Evolutionary conservation across 2,113 vertebrate species (phyloP), one percentile per base, ranked within the genome.

Genomic region (Thalassarche chlororhynchos): DNA sequence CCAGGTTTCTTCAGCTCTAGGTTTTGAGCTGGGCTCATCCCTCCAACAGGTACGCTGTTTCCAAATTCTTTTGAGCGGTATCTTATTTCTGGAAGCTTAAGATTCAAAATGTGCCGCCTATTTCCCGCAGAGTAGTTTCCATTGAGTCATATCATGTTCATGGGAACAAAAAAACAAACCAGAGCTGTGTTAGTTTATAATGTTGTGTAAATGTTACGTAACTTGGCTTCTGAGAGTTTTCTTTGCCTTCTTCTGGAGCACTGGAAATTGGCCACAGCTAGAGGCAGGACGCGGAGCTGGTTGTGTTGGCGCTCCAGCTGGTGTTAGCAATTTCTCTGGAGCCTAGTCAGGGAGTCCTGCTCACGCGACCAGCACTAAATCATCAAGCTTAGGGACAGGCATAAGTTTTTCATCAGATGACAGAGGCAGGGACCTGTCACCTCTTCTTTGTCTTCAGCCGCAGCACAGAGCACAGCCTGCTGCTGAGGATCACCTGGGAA

Each of bases 61-160:
- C 78, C 62, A 85, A 74, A 55, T 77, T 78, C 75, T 80, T 80
- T 28, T 11, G 26, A 66, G 42, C 1, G 1, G 5, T 76, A n/a
- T 70, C 71, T 90, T 88, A 42, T 94, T 94, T 97, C 89, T 96
- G 91, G 66, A 80, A 91, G 74, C 81, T 51, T 25, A 51, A n/a
- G 66, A 70, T 91, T 87, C 74, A 49, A 88, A 93, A 80, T 60
- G 74, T 42, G 78, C 91, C 0, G 4, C 87, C 62, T 80, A 2
- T 87, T 97, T 96, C 84, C 93, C 1, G 5, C 87, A 7, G 89
- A 82, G 81, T 60, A 83, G 91, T 93, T 96, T 97, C 95, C 93
- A 96, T 96, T 96, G 70, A 96, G 89, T 97, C 94, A 95, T 93
- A 85, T 91, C 95, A 95, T 77, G 78, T 95, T 96, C 96, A 85